Base-by-base conservation (phyloP, 2,113 vertebrate genomes). In the Prionailurus bengalensis region DNA sequence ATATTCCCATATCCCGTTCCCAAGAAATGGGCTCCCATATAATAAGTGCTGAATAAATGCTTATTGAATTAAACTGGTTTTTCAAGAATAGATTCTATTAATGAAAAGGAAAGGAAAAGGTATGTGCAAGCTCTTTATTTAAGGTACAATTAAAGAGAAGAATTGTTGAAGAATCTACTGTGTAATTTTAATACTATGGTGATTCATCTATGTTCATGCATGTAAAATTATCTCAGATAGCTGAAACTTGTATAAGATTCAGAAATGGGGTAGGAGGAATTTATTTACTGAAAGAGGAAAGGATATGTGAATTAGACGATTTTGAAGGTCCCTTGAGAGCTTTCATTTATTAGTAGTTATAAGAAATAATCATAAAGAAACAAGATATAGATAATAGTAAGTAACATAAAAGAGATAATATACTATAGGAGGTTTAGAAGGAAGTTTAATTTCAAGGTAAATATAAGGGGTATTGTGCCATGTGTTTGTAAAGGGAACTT, bases 401-500 rank as follows among this genome's bases (percentile, higher is more conserved):
- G n/a, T 78, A 68, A 45, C 13, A 17, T 61, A 51, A 36, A 83
- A 87, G 42, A 55, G 25, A 13, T 14, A 87, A 5, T 87, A 10
- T 58, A 16, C 39, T 65, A 0, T 89, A 76, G 33, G 39, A 79
- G 6, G 5, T 73, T 74, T 14, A 25, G 27, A 19, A 25, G 3
- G 7, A 11, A 13, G 3, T 42, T 66, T 73, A 39, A 73, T 91
- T 78, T 90, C n/a, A 14, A 95, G 33, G 25, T 21, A 73, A 87
- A 25, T 68, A 48, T 55, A 33, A 31, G 29, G 7, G 66, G 21
- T 10, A 63, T 33, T 70, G 25, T 89, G 66, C 53, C 63, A n/a
- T 51, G 78, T 89, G 27, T 79, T 89, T 89, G 29, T 55, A 27
- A 58, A 76, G 83, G 63, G n/a, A 86, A 58, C 96, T 95, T 95